Base-by-base conservation (phyloP, 2,888 invertebrate genomes). In the Mythimna impura region DNA sequence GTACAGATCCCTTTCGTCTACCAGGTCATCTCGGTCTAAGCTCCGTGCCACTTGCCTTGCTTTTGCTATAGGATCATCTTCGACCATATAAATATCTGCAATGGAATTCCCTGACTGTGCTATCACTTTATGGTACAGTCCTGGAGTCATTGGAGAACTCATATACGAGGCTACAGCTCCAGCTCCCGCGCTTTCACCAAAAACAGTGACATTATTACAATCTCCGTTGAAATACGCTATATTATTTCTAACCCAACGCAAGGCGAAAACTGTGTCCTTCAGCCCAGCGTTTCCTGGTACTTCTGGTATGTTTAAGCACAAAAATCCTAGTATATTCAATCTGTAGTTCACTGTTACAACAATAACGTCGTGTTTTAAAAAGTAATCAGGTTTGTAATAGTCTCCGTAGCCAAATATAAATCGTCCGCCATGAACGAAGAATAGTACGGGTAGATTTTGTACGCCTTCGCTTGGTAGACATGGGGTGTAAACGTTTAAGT, bases 401-500 rank as follows among this genome's bases (percentile, higher is more conserved):
- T 96, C 94, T 0, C 97, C 97, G 14, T 96, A 95, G 0, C 97
- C 97, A 7, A 96, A 92, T 1, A 97, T 86, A 79, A 96, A 94
- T 66, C 96, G 94, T 0, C 97, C 97, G 1, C 97, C 97, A 54
- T 97, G 97, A 14, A 97, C 92, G 89, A 96, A 97, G 73, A 97
- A 95, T 87, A 97, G 86, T 0, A 97, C 96, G 0, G 97, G 97
- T 17, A 94, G 88, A 55, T 93, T 92, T 68, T 91, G 80, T 9
- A 84, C 73, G 73, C 93, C 92, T 43, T 93, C 89, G 0, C 50
- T 7, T 78, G 94, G 94, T 85, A 97, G 91, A 73, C 93, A 91
- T 52, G 97, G 97, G 0, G 97, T 97, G 90, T 97, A 97, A 2
- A 98, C 96, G 87, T 97, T 98, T 70, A 98, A 88, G 85, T 97